A percentile compares a stretch with the other conserved stretches of the same genome.
phyloP scores from a whole-genome alignment of 2,797 vertebrate genomes.

The Pseudochromis fuscus region DNA sequence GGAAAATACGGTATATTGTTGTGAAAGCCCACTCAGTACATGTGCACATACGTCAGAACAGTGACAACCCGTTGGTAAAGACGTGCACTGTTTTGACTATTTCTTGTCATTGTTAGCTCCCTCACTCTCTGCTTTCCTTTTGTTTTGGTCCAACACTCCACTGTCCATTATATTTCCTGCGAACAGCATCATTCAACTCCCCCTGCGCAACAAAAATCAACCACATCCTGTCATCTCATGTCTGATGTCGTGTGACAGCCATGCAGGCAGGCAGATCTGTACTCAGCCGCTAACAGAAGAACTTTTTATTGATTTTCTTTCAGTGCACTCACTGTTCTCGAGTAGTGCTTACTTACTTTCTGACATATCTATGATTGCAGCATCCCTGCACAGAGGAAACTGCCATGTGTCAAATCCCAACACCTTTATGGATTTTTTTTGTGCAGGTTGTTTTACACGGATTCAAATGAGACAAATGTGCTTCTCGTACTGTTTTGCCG shows the following conservation, averaged over 20 bases:
- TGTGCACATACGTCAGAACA: conserved; percentile 38
- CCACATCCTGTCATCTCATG: conserved; percentile 43
- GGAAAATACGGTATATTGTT: no score
- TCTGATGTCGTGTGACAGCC: conserved; percentile 59
- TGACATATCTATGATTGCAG: conserved; percentile 7
- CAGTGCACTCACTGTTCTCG: background rate
- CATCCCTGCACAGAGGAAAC: background rate
- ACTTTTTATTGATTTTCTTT: conserved; percentile 27
- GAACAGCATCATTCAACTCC: conserved; percentile 50
- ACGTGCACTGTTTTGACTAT: conserved; percentile 37
- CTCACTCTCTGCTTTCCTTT: conserved; percentile 38
- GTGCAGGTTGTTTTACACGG: no score
- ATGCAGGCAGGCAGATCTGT: conserved; percentile 14
- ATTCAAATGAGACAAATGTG: no score
- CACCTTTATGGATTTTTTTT: background rate
- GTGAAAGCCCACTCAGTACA: conserved; percentile 34
- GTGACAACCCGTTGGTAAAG: conserved; percentile 29
- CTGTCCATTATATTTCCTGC: conserved; percentile 42
- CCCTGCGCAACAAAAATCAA: conserved; percentile 25
- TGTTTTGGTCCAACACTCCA: conserved; percentile 45
- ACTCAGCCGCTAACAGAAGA: conserved; percentile 12
- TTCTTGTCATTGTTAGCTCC: conserved; percentile 30
- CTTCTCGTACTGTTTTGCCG: no score
- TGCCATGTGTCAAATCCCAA: background rate
- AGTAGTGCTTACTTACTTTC: conserved; percentile 1